These are phyloP conservation scores for Cancer borealis DNA, from an alignment of 2,888 invertebrate species.

Conservation along the genomic window DNA sequence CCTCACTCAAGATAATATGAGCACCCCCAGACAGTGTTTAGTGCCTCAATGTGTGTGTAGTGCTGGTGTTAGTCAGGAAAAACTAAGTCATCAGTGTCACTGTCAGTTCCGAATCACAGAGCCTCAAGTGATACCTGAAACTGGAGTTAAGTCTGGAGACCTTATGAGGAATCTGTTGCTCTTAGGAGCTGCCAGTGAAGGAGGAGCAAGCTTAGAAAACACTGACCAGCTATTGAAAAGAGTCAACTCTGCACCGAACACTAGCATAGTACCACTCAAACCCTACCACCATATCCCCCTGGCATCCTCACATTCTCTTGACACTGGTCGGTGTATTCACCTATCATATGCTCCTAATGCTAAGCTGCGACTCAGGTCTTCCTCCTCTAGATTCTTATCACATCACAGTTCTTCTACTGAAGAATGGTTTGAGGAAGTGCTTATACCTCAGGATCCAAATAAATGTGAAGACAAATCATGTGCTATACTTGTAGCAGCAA, in stretches of 20 bases:
- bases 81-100: constrained; percentile 60
- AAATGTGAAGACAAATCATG: constrained; percentile 37
- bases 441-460: constrained; percentile 30
- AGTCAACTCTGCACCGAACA: constrained; percentile 71
- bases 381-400: constrained; percentile 72
- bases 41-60: constrained; percentile 73
- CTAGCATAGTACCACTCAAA: constrained; percentile 36
- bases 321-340: constrained; percentile 63
- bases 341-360: constrained; percentile 61
- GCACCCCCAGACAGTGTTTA: constrained; percentile 54
- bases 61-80: constrained; percentile 72
- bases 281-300: constrained; percentile 59
- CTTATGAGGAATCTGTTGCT: constrained; percentile 67
- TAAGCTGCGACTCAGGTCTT: constrained; percentile 67
- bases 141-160: constrained; percentile 65
- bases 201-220: constrained; percentile 18
- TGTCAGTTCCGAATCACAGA: constrained; percentile 59
- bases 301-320: constrained; percentile 70
- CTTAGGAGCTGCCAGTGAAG: constrained; percentile 46
- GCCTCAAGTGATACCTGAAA: constrained; percentile 44
- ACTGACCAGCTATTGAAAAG: constrained; percentile 64
- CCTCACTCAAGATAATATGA: constrained; percentile 53
- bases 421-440: constrained; percentile 77
- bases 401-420: constrained; percentile 77
- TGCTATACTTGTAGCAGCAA: not conserved